These are phyloP conservation scores for Fopius arisanus DNA, from an alignment of 1,140 invertebrate genomes.

Conservation along the genomic window DNA sequence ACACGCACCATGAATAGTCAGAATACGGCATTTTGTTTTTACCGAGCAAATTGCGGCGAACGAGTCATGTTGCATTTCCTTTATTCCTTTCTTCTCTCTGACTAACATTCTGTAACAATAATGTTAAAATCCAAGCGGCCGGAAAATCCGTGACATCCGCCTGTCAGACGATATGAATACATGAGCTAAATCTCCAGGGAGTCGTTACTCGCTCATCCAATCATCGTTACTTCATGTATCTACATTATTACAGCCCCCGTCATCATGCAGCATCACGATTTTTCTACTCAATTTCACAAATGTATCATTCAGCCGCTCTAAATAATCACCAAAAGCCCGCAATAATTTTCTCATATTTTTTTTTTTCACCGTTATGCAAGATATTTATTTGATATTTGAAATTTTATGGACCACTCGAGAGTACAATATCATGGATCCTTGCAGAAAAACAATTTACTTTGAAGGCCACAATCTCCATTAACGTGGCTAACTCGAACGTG, in stretches of 20 bases:
- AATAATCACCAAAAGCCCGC: no score
- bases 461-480: constrained; percentile 65
- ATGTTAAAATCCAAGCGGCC: constrained; percentile 7
- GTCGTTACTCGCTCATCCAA: background rate
- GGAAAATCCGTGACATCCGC: constrained; percentile 1
- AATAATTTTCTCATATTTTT: background rate
- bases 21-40: background rate
- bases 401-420: background rate
- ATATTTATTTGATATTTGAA: background rate
- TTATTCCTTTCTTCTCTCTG: background rate
- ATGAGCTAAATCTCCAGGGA: background rate
- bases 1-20: background rate
- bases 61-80: background rate
- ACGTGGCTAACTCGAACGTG: constrained; percentile 47
- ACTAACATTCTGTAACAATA: background rate
- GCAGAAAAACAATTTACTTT: constrained; percentile 64
- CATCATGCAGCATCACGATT: no score
- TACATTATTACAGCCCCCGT: no score
- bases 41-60: background rate
- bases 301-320: background rate
- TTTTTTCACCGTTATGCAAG: background rate
- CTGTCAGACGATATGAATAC: background rate
- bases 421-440: constrained; percentile 38
- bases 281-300: no score
- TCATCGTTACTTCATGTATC: background rate